Evolutionary conservation across 2,113 vertebrate genomes (phyloP).

Genomic region (Antechinus stuartii): DNA sequence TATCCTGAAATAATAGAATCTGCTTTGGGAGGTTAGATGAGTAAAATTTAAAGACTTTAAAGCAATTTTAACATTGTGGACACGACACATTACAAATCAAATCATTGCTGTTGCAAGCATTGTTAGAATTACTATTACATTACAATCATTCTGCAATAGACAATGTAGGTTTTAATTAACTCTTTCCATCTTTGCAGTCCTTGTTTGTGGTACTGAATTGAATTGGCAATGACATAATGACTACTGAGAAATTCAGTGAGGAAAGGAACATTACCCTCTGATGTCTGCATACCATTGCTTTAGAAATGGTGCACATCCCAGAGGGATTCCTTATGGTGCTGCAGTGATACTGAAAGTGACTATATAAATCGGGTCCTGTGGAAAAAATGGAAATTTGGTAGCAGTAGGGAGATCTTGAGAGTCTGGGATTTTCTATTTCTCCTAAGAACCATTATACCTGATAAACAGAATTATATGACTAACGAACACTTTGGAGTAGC

Average conservation of each 20-base stretch:
- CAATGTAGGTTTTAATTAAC: conserved; percentile 31
- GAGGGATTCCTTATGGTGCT: neutral
- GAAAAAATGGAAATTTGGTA: neutral
- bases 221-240: conserved; percentile 14
- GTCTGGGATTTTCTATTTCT: conserved; percentile 1
- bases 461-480: conserved; percentile 1
- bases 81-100: conserved; percentile 38
- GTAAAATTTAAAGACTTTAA: conserved; percentile 56
- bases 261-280: neutral
- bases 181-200: conserved; percentile 12
- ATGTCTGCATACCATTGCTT: neutral
- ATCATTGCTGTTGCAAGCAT: conserved; percentile 37
- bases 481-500: neutral
- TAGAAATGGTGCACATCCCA: neutral
- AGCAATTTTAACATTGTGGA: conserved; percentile 50
- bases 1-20: conserved; percentile 61
- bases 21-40: conserved; percentile 36
- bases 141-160: neutral
- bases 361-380: neutral
- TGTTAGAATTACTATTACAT: conserved; percentile 22
- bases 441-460: neutral
- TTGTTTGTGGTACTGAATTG: neutral
- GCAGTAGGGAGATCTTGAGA: neutral
- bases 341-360: neutral
- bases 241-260: conserved; percentile 7